Evolutionary conservation across 2,888 invertebrate species (phyloP).

Genomic region (Idaea biselata): DNA sequence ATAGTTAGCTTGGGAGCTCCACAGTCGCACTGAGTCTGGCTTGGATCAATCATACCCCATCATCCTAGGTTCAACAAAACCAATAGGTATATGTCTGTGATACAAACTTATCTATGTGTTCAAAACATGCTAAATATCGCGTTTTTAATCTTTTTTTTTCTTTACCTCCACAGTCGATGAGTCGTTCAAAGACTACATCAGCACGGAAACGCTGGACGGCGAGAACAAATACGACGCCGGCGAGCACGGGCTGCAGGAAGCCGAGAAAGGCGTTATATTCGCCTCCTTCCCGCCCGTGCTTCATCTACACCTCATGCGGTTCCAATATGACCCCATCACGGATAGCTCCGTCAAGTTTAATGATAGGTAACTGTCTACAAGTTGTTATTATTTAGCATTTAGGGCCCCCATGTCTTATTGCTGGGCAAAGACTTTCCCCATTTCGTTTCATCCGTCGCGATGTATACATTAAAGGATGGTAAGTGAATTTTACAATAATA

Average conservation of each 20-base stretch:
- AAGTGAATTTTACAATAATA: too few relatives aligned
- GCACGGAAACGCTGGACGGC: slow-evolving; percentile 96
- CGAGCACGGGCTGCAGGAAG: slow-evolving; percentile 96
- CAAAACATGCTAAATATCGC: too few relatives aligned
- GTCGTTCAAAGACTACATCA: slow-evolving; percentile 98
- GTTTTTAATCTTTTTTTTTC: slow-evolving; percentile 1
- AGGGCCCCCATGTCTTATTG: neutral
- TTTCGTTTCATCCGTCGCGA: neutral
- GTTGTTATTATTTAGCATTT: neutral
- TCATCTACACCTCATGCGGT: slow-evolving; percentile 98
- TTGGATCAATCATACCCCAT: too few relatives aligned
- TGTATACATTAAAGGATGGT: too few relatives aligned
- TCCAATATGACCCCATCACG: slow-evolving; percentile 98
- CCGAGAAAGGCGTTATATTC: slow-evolving; percentile 99
- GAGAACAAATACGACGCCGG: slow-evolving; percentile 99
- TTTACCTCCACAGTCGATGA: slow-evolving; percentile 86
- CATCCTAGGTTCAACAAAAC: too few relatives aligned
- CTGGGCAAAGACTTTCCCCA: neutral
- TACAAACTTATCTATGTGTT: too few relatives aligned
- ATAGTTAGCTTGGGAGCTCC: too few relatives aligned
- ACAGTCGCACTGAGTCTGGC: too few relatives aligned
- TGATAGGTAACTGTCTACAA: slow-evolving; percentile 77
- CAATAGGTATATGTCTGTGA: too few relatives aligned
- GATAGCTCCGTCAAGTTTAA: slow-evolving; percentile 99
- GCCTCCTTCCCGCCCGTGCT: slow-evolving; percentile 98